Conservation (phyloP, 2,797 vertebrate species). For the Astyanax mexicanus region DNA sequence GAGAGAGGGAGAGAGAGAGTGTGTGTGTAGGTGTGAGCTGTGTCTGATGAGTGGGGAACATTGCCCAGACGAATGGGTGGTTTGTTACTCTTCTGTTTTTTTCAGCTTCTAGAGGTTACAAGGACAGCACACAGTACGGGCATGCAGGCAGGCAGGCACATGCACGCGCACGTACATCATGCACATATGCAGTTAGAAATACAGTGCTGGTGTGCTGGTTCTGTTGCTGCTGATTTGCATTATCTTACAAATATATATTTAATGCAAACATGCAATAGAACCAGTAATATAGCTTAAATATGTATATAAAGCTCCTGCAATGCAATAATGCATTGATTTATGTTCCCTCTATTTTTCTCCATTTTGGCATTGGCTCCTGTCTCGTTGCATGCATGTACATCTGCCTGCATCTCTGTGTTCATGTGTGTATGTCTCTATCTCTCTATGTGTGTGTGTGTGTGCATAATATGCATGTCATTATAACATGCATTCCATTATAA, state of each 20-base stretch:
- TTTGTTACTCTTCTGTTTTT: constrained; percentile 53
- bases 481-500: constrained; percentile 57
- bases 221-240: not conserved
- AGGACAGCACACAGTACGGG: constrained; percentile 53
- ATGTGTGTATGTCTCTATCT: constrained; percentile 13
- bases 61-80: constrained; percentile 77
- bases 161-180: constrained; percentile 10
- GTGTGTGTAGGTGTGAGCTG: constrained; percentile 83
- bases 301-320: too few relatives aligned
- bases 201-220: not conserved
- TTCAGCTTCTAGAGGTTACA: constrained; percentile 32
- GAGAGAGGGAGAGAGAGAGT: constrained; percentile 6
- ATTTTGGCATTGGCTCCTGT: constrained; percentile 7
- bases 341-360: not conserved
- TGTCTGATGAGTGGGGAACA: constrained; percentile 76
- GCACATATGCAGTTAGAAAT: constrained; percentile 5
- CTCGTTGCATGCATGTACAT: not conserved
- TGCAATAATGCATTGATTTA: too few relatives aligned
- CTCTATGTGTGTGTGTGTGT: constrained; percentile 10
- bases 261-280: not conserved
- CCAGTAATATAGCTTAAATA: too few relatives aligned
- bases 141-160: constrained; percentile 35
- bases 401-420: not conserved
- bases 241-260: too few relatives aligned
- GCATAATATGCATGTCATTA: constrained; percentile 44